Evolutionary conservation across 2,113 vertebrate genomes (phyloP).

Genomic region (Ondatra zibethicus): DNA sequence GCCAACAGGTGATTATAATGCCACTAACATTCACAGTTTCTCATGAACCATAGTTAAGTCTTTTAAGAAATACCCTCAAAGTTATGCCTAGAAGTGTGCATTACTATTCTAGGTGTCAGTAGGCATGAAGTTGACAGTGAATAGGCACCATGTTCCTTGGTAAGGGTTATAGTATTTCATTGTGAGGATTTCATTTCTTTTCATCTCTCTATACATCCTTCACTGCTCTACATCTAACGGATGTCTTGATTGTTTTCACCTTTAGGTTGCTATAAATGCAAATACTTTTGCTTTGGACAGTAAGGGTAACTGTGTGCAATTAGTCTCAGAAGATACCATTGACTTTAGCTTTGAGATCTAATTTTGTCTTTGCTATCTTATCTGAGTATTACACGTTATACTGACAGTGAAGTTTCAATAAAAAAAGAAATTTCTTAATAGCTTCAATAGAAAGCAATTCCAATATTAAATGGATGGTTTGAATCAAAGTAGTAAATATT

Average conservation of each 20-base stretch:
- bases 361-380: not conserved
- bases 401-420: not conserved
- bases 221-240: not conserved
- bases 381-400: not conserved
- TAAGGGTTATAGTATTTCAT: not conserved
- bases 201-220: not conserved
- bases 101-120: no score
- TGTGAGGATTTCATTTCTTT: not conserved
- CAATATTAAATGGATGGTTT: not conserved
- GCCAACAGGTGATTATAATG: not conserved
- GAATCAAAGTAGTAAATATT: not conserved
- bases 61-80: not conserved
- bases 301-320: not conserved
- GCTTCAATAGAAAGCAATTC: not conserved
- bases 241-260: not conserved
- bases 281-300: not conserved
- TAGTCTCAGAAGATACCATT: not conserved
- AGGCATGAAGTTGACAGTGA: not conserved
- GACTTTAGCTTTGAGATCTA: not conserved
- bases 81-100: not conserved
- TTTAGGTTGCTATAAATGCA: not conserved
- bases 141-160: not conserved
- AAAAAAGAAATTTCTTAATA: not conserved
- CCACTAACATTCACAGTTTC: not conserved
- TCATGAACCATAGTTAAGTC: not conserved